phyloP scores from a whole-genome alignment of 2,797 vertebrate genomes.

The Psittacula derbiana region DNA sequence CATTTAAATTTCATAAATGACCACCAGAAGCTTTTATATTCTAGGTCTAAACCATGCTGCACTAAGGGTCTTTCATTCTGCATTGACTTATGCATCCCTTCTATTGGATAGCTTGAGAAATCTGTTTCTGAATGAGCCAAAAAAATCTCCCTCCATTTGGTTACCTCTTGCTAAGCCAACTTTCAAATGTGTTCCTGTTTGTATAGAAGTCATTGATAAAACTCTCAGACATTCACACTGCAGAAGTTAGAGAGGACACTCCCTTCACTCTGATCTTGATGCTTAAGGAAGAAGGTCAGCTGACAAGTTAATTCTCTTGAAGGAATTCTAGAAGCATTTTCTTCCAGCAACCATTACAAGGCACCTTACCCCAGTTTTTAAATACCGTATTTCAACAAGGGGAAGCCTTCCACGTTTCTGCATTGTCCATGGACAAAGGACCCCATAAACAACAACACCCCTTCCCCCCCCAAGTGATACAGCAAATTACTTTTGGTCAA shows the following conservation, averaged over 20 bases:
- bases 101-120: not conserved
- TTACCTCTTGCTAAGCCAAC: not conserved
- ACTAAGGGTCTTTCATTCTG: not conserved
- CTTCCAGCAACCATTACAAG: not conserved
- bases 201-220: not conserved
- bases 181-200: not conserved
- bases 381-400: not conserved
- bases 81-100: not conserved
- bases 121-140: not conserved
- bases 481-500: not conserved
- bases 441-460: not conserved
- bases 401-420: not conserved
- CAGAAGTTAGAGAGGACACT: not conserved
- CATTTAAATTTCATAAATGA: not conserved
- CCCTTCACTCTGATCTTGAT: not conserved
- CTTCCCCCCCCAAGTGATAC: not conserved
- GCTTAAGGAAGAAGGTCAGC: not conserved
- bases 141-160: not conserved
- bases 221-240: not conserved
- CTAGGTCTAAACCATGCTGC: not conserved
- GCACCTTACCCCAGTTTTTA: not conserved
- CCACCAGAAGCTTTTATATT: not conserved
- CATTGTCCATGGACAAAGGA: not conserved
- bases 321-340: not conserved
- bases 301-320: not conserved